Evolutionary conservation across 1,140 invertebrate genomes (phyloP).

Genomic region (Calliphora vicina): DNA sequence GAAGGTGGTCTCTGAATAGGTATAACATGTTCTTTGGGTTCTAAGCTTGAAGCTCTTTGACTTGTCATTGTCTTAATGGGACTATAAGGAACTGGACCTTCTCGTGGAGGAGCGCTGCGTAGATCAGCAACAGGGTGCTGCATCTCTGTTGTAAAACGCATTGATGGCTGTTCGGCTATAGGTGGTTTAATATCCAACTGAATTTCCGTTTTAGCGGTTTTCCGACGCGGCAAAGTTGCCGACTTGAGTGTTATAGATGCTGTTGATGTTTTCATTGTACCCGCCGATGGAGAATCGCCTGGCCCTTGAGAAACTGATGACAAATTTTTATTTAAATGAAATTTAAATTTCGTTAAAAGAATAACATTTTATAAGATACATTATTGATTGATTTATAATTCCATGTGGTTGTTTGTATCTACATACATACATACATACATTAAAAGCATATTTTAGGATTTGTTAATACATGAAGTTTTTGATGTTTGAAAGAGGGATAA

Average conservation of each 20-base stretch:
- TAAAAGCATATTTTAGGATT: neutral
- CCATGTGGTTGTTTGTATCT: no score
- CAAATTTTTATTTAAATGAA: conserved; percentile 35
- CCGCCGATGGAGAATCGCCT: conserved; percentile 42
- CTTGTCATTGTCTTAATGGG: conserved; percentile 57
- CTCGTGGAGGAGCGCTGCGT: conserved; percentile 62
- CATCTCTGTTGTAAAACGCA: conserved; percentile 62
- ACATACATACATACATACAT: neutral
- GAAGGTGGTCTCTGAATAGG: conserved; percentile 68
- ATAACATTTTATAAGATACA: neutral
- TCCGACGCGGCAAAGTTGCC: conserved; percentile 71
- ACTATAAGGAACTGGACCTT: conserved; percentile 56
- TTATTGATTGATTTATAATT: neutral
- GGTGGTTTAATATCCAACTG: conserved; percentile 65
- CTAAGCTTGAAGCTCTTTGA: conserved; percentile 55
- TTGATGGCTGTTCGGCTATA: conserved; percentile 52
- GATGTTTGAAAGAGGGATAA: no score
- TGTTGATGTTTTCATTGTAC: conserved; percentile 67
- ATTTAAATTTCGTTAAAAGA: neutral
- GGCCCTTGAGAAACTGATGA: conserved; percentile 45
- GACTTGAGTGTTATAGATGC: conserved; percentile 74
- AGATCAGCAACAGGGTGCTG: conserved; percentile 61
- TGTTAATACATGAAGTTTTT: neutral
- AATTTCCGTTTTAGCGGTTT: conserved; percentile 72
- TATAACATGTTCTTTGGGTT: conserved; percentile 70